Base-by-base conservation (phyloP, 2,797 vertebrate species). In the Cirrhinus mrigala region DNA sequence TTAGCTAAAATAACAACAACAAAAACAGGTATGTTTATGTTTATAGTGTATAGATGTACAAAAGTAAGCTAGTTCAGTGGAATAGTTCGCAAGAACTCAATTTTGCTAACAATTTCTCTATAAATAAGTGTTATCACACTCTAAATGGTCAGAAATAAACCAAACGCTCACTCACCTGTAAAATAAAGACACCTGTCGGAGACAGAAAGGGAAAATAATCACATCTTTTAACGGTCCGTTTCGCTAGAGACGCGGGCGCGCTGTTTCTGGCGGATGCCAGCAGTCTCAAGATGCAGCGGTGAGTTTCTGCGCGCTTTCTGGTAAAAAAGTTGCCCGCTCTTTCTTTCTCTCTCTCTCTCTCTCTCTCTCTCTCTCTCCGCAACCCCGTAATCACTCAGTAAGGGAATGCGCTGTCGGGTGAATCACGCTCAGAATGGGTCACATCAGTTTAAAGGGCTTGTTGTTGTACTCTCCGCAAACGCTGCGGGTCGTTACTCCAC, bases 111-210 rank as follows among this genome's bases (percentile, higher is more conserved):
- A 62, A 64, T 5, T 11, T 37, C 4, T 3, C 27, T 62, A 7
- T 18, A n/a, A 22, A 5, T 12, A 27, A 10, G 4, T 18, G 12
- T 46, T 4, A 48, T 64, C 8, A 37, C 4, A n/a, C 20, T 62
- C 2, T 9, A n/a, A 60, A n/a, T 3, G 10, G 6, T 16, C 40
- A 52, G 9, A 60, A 70, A 74, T 79, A 48, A 73, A 62, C 20
- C 37, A 50, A 74, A 27, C 6, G 40, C 27, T 14, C 6, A 60
- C 80, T 62, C 66, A 77, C 85, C 85, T 78, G 79, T 62, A 1
- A 60, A 78, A 62, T 70, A 62, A 85, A 69, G 27, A 82, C 71
- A 85, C 74, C 81, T 83, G 80, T 83, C 85, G 22, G 66, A 52
- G 81, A 71, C 81, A 48, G 74, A 77, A 77, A 48, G 0, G 27